These are phyloP conservation scores for Nezara viridula DNA, from an alignment of 2,888 invertebrate genomes.

Conservation along the genomic window DNA sequence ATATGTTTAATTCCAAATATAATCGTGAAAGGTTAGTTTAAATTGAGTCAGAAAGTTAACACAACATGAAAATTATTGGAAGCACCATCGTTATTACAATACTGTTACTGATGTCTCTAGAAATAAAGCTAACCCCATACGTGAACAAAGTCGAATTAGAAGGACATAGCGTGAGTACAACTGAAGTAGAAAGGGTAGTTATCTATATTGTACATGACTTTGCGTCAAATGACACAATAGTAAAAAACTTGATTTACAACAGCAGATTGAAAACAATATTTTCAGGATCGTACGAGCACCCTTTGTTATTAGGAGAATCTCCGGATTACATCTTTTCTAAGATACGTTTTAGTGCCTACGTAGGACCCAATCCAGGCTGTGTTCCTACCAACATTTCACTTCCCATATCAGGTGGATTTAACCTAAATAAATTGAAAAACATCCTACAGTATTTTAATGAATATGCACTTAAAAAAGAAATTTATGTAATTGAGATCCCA, in stretches of 20 bases:
- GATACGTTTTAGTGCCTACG: neutral
- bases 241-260: neutral
- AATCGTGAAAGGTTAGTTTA: neutral
- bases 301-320: neutral
- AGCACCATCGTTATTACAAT: neutral
- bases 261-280: conserved; percentile 1
- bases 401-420: neutral
- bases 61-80: conserved; percentile 23
- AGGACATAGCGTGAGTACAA: neutral
- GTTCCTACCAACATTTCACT: neutral
- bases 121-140: neutral
- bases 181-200: neutral
- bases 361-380: neutral
- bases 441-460: neutral
- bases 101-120: neutral
- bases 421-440: neutral
- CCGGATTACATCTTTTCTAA: neutral
- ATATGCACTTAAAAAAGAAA: neutral
- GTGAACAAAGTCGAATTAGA: neutral
- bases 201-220: neutral
- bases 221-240: neutral
- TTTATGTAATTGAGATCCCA: neutral
- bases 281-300: conserved; percentile 3
- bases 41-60: neutral
- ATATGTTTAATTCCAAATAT: neutral